Base-by-base conservation (phyloP, 1,140 invertebrate genomes). In the Ridgeia piscesae region DNA sequence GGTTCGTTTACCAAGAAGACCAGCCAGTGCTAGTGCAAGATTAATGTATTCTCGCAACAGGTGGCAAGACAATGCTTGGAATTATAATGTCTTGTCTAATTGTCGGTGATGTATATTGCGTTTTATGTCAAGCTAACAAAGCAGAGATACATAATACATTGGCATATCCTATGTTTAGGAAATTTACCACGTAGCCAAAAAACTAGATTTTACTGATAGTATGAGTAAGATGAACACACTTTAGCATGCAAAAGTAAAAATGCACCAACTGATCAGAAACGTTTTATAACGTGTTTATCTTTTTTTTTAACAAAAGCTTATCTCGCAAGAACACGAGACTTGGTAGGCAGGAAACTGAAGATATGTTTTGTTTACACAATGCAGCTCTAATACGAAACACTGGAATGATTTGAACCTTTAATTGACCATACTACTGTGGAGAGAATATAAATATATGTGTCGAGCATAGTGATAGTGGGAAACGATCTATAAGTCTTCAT, bases 11-110 rank as follows among this genome's bases (percentile, higher is more conserved):
- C 58, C 58, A 77, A 77, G 58, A 77, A 77, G 58, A 77, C 58
- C 58, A 77, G 58, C 58, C 58, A 77, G 27, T 77, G 17, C 58
- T 77, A 77, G 58, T 77, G 14, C 58, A 77, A 77, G 58, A 21
- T 77, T 77, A 77, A 77, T 77, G 58, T 77, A 77, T 77, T 77
- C 58, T 77, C 58, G 27, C 58, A 77, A 77, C 58, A 77, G 58
- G 58, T 77, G 6, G 58, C 58, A 77, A 77, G 58, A 21, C 6
- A 77, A 31, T 77, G 58, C 27, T 77, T 31, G 58, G 58, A 77
- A 1, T 17, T 77, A n/a, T n/a, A 77, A 77, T 77, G 58, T 42
- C 2, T 77, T 77, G 58, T 77, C 58, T 77, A 77, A 77, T 77
- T 77, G 58, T 77, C 58, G 17, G 14, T 77, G 58, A 77, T 77